A percentile compares a stretch with the other conserved stretches of the same genome.
Conservation (phyloP, 2,113 vertebrate species). For the Sisor rabdophorus region DNA sequence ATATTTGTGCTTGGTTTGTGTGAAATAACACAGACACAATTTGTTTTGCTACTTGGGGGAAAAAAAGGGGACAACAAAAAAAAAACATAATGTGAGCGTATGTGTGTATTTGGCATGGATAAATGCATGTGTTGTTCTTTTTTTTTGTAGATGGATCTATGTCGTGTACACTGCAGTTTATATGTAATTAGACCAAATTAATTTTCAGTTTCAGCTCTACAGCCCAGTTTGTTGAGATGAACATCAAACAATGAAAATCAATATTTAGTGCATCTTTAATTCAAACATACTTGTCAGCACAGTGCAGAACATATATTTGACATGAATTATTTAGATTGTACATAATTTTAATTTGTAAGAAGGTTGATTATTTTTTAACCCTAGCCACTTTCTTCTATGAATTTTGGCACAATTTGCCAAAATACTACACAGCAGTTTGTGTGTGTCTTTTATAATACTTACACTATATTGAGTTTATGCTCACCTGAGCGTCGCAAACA, state of each 20-base stretch:
- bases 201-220: background rate
- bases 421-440: background rate
- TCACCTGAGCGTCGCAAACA: no score
- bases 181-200: slow-evolving; percentile 15
- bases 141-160: background rate
- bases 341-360: background rate
- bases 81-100: background rate
- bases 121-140: slow-evolving; percentile 2
- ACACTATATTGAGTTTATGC: no score
- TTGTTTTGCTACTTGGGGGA: no score
- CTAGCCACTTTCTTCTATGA: background rate
- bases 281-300: background rate
- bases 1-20: slow-evolving; percentile 5
- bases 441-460: no score
- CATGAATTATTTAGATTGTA: background rate
- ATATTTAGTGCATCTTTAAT: background rate
- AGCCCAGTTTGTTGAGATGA: background rate
- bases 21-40: slow-evolving; percentile 1
- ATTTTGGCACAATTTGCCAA: background rate
- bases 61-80: no score
- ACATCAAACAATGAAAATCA: background rate
- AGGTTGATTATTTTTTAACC: background rate
- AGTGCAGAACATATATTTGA: background rate
- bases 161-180: slow-evolving; percentile 4
- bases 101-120: background rate